Evolutionary conservation across 2,888 invertebrate genomes (phyloP).

Genomic region (Drosophila borborema): DNA sequence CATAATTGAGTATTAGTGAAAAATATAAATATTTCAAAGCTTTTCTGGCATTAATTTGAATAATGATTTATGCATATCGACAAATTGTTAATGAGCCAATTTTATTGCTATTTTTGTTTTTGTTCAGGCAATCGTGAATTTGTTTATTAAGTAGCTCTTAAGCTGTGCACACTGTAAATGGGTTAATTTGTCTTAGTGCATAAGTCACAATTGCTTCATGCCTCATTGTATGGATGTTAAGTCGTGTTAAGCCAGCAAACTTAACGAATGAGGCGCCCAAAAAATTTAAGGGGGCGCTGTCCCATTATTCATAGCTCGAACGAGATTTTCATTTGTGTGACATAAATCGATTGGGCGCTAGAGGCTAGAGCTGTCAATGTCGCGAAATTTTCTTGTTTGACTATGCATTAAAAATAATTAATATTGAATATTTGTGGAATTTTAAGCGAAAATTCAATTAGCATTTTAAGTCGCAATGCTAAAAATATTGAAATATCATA

Average conservation of each 20-base stretch:
- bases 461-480: constrained; percentile 60
- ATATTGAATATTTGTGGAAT: constrained; percentile 50
- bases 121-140: constrained; percentile 49
- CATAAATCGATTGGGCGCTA: constrained; percentile 70
- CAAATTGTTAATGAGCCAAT: constrained; percentile 15
- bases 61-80: constrained; percentile 27
- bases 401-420: constrained; percentile 69
- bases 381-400: constrained; percentile 48
- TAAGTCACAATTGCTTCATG: constrained; percentile 75
- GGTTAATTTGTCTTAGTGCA: constrained; percentile 76
- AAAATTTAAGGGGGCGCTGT: constrained; percentile 10
- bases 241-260: constrained; percentile 51
- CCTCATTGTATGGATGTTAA: constrained; percentile 57
- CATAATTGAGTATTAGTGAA: neutral
- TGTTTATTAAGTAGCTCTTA: constrained; percentile 43
- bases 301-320: constrained; percentile 62
- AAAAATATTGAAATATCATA: constrained; percentile 45
- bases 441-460: constrained; percentile 66
- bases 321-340: constrained; percentile 47
- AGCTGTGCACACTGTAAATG: constrained; percentile 54
- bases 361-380: constrained; percentile 23
- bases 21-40: neutral
- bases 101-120: neutral
- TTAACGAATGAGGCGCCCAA: constrained; percentile 66
- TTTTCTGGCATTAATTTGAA: constrained; percentile 11